Conservation (phyloP, 2,797 vertebrate genomes). For the Cirrhinus molitorella region DNA sequence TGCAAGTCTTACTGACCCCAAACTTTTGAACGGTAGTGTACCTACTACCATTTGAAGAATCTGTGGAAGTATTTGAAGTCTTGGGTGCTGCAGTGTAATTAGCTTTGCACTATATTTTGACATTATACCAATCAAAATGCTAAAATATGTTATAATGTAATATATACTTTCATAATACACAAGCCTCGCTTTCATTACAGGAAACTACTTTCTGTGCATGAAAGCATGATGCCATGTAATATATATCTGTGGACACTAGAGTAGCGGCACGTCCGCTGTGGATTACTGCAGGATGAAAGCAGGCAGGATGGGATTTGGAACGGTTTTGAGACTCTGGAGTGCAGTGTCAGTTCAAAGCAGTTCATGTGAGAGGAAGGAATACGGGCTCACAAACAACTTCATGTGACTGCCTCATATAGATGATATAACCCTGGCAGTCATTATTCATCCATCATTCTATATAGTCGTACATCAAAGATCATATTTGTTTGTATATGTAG, state of each 20-base stretch:
- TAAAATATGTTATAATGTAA: not conserved
- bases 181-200: not conserved
- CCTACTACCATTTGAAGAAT: not conserved
- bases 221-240: slow-evolving; percentile 19
- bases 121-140: not conserved
- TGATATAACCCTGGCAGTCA: slow-evolving; percentile 40
- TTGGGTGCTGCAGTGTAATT: not conserved
- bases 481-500: not conserved
- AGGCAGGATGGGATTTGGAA: slow-evolving; percentile 46
- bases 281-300: slow-evolving; percentile 48
- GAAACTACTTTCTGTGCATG: not conserved
- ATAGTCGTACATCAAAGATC: not conserved
- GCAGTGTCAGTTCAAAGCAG: slow-evolving; percentile 34
- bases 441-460: not conserved
- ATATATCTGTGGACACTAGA: slow-evolving; percentile 29
- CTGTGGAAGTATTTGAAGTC: not conserved
- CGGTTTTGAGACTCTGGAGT: slow-evolving; percentile 41
- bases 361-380: slow-evolving; percentile 28
- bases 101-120: not conserved
- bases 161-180: not conserved
- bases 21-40: no score
- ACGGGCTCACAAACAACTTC: not conserved
- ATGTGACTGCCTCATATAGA: slow-evolving; percentile 20
- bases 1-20: no score
- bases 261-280: slow-evolving; percentile 12